phyloP scores from a whole-genome alignment of 2,888 invertebrate species.

The Coelogynopora nodosa region DNA sequence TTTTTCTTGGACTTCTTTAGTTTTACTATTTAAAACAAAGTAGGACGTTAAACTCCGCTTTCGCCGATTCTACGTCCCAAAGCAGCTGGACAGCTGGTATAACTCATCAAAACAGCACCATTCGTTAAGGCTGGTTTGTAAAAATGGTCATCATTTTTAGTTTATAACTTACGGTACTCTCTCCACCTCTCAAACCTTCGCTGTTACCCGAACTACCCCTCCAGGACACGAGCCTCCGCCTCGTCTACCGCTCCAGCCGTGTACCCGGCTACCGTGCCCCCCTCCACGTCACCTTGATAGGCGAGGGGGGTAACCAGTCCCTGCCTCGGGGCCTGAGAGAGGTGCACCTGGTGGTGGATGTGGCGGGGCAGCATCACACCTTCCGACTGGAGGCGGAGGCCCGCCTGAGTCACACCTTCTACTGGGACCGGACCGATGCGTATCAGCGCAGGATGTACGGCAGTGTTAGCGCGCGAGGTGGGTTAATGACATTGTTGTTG shows the following conservation, averaged over 20 bases:
- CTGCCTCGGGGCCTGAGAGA: conserved; percentile 53
- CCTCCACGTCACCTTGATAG: conserved; percentile 67
- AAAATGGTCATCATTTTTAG: too few relatives aligned
- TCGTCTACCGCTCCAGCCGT: conserved; percentile 91
- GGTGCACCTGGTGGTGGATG: conserved; percentile 81
- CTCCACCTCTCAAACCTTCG: too few relatives aligned
- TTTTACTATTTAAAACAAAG: too few relatives aligned
- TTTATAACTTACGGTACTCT: too few relatives aligned
- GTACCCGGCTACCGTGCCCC: conserved; percentile 88
- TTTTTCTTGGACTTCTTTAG: too few relatives aligned
- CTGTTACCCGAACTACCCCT: too few relatives aligned
- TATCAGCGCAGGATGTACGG: conserved; percentile 97
- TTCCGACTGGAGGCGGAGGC: conserved; percentile 93
- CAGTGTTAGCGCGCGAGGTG: conserved; percentile 85
- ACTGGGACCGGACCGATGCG: conserved; percentile 95
- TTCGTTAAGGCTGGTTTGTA: too few relatives aligned
- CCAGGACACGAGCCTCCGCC: conserved; percentile 77
- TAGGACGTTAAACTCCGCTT: too few relatives aligned
- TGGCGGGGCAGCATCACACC: conserved; percentile 85
- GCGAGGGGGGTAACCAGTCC: conserved; percentile 49
- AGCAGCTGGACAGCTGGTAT: too few relatives aligned
- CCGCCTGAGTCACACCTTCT: conserved; percentile 86
- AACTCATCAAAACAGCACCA: too few relatives aligned
- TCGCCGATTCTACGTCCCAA: too few relatives aligned
- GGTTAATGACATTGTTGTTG: conserved; percentile 59